Evolutionary conservation across 2,888 invertebrate species (phyloP).

Genomic region (Lordiphosa andalusiaca): DNA sequence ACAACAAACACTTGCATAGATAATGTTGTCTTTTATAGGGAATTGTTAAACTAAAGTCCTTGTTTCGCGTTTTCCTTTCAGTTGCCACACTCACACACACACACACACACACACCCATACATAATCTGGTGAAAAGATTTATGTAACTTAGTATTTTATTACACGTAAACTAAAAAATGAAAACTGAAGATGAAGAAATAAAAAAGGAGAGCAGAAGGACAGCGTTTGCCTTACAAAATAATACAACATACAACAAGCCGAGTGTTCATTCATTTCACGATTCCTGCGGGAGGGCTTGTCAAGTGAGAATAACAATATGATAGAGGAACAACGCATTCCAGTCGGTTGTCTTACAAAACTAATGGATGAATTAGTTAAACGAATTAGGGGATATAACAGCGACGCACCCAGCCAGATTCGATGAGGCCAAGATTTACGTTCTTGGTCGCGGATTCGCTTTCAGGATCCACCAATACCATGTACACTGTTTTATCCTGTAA

Average conservation of each 20-base stretch:
- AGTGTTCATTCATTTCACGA: conserved; percentile 20
- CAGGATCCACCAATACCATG: conserved; percentile 70
- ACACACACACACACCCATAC: conserved; percentile 42
- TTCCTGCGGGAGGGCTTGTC: no score
- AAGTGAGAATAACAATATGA: neutral
- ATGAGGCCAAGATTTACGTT: conserved; percentile 41
- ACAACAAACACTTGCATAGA: conserved; percentile 48
- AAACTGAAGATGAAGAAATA: conserved; percentile 33
- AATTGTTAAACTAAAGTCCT: conserved; percentile 60
- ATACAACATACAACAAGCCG: conserved; percentile 42
- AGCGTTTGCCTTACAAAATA: conserved; percentile 78
- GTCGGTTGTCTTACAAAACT: neutral
- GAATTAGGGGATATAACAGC: conserved; percentile 26
- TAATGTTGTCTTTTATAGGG: conserved; percentile 74
- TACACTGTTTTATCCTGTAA: conserved; percentile 56
- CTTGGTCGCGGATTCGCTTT: neutral
- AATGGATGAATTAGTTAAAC: neutral
- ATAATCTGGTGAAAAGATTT: conserved; percentile 65
- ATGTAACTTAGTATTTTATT: conserved; percentile 80
- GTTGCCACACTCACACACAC: conserved; percentile 45
- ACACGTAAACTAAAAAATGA: conserved; percentile 74
- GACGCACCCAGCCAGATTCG: conserved; percentile 43
- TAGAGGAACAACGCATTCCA: neutral
- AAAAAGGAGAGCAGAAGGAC: conserved; percentile 80
- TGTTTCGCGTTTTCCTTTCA: conserved; percentile 40